Evolutionary conservation across 2,888 invertebrate genomes (phyloP), one percentile per base, ranked within the genome.

Genomic region (Bedellia somnulentella): DNA sequence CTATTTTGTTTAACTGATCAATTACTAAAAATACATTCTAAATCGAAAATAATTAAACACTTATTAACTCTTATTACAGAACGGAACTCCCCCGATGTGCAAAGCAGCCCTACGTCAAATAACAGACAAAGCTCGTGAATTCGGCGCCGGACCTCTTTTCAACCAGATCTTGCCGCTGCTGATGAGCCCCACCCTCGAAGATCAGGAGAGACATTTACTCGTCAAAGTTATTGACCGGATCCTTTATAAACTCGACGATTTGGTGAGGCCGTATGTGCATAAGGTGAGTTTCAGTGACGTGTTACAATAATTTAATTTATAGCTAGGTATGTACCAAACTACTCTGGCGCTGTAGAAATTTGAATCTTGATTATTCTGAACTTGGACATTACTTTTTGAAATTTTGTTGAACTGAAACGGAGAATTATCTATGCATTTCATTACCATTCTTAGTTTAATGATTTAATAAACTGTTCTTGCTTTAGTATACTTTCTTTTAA

Each of bases 151-250:
- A 0, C 95, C 99, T 0, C 78, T 99, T 2, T 99, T 99, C 58
- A 99, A 99, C 70, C 99, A 99, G 73, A 99, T 99, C 46, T 71
- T 99, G 30, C 99, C 99, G 0, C 76, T 99, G 35, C 83, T 99
- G n/a, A 99, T 99, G 99, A 97, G 97, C 18, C 99, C 99, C 0
- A 99, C 99, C 0, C 77, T 99, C 9, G 99, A 99, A 64, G 99
- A 99, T 67, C 99, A 99, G 66, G 99, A 99, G 59, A 83, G 99
- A 15, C 99, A 99, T 82, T 81, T 99, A 49, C 80, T 99, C 31
- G 99, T 99, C 5, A 99, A 99, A 80, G 96, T 97, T 31, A 99
- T 99, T 47, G 99, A 99, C 75, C 82, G 99, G 29, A 97, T 99
- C 54, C 78, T 99, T 9, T 99, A 99, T 73, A 99, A 99, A 64